These are phyloP conservation scores for Cottus gobio DNA, from an alignment of 2,113 vertebrate genomes.

Conservation along the genomic window DNA sequence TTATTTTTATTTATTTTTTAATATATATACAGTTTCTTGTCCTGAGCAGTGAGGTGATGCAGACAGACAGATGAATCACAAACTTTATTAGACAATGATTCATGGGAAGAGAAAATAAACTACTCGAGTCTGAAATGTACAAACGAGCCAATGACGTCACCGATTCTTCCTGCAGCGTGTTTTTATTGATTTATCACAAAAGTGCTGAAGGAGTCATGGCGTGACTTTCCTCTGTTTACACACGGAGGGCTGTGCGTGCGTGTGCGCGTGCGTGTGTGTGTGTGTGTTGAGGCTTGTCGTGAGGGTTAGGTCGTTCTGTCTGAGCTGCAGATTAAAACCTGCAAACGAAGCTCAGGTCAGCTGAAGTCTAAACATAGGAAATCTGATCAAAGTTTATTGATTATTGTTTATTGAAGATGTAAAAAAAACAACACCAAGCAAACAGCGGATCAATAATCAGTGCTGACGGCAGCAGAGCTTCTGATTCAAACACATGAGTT, in stretches of 20 bases:
- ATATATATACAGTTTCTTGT: not conserved
- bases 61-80: not conserved
- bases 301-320: not conserved
- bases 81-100: not conserved
- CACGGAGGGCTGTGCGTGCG: not conserved
- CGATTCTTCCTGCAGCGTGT: not conserved
- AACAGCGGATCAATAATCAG: not conserved
- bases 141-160: not conserved
- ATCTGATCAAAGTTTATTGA: not conserved
- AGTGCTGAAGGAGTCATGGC: not conserved
- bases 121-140: too few relatives aligned
- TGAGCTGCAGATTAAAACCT: not conserved
- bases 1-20: too few relatives aligned
- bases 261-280: conserved; percentile 5
- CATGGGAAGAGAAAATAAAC: not conserved
- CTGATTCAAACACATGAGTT: not conserved
- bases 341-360: not conserved
- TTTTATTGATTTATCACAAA: not conserved
- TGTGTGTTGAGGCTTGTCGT: not conserved
- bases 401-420: not conserved
- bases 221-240: not conserved
- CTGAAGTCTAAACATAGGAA: not conserved
- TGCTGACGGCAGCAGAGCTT: not conserved
- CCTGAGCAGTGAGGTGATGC: not conserved
- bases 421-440: too few relatives aligned